Base-by-base conservation (phyloP, 1,140 invertebrate genomes). In the Diplogasteroides magnus region DNA sequence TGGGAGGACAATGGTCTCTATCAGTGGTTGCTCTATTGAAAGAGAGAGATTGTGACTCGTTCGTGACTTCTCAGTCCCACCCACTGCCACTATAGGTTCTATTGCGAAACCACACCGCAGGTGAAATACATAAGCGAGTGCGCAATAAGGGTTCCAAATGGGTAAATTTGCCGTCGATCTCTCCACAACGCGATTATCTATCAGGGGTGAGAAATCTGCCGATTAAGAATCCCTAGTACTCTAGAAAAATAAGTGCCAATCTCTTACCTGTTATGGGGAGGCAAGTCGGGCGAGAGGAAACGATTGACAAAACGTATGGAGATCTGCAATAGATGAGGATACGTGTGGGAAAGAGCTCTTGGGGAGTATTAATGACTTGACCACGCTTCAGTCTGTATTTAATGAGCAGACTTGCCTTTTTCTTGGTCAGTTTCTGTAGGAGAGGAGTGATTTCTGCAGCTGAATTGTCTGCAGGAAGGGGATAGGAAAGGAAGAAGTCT, bases 1-100 rank as follows among this genome's bases (percentile, higher is more conserved):
- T n/a, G n/a, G n/a, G n/a, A n/a, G 78, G 79, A 71, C 80, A 60
- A 63, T 74, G 64, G 58, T 69, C 75, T 6, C 69, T 83, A 74
- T 78, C 84, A 19, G 75, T 77, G 57, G 81, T 65, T 58, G 61
- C 23, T 64, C 59, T 14, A 71, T 73, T 32, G 68, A 61, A 1
- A 77, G 67, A 19, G 72, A 68, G 27, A 76, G n/a, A n/a, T n/a
- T n/a, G n/a, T n/a, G n/a, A n/a, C n/a, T n/a, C n/a, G n/a, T n/a
- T n/a, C n/a, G n/a, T n/a, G n/a, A n/a, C n/a, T n/a, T n/a, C n/a
- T 59, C 15, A 67, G 32, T 31, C 28, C 28, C 55, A 14, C 6
- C 13, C 6, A n/a, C 19, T 27, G 25, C 19, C 25, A 26, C 15
- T 15, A 19, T 32, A 28, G 37, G 68, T 37, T 64, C 62, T 57